phyloP scores from a whole-genome alignment of 1,140 invertebrate species.

The Hylyphantes graminicola region DNA sequence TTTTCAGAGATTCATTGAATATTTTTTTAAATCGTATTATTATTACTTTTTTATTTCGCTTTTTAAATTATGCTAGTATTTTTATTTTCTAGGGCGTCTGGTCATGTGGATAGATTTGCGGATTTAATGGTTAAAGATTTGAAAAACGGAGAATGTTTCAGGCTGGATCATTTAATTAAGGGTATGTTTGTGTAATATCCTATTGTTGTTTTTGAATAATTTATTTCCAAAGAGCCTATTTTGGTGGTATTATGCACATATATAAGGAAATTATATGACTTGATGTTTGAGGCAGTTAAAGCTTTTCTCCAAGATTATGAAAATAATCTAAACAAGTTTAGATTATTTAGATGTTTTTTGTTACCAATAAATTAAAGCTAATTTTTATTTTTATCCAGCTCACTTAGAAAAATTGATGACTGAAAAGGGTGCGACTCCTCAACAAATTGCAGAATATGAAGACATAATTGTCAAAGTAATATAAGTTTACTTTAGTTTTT shows the following conservation, averaged over 20 bases:
- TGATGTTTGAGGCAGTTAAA: no score
- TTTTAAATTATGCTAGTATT: neutral
- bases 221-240: neutral
- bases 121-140: slow-evolving; percentile 99
- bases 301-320: neutral
- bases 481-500: neutral
- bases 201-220: neutral
- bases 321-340: neutral
- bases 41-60: neutral
- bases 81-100: slow-evolving; percentile 80
- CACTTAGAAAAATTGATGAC: slow-evolving; percentile 88
- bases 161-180: slow-evolving; percentile 99
- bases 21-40: no score
- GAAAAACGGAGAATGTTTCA: slow-evolving; percentile 95
- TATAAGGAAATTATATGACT: no score
- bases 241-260: neutral
- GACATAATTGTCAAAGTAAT: slow-evolving; percentile 81
- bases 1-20: no score
- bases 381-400: slow-evolving; percentile 68
- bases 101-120: slow-evolving; percentile 98
- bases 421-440: slow-evolving; percentile 83
- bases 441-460: slow-evolving; percentile 80
- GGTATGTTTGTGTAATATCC: slow-evolving; percentile 63
- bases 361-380: no score
- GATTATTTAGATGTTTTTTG: no score